Evolutionary conservation across 2,113 vertebrate genomes (phyloP).

Genomic region (Falco punctatus): DNA sequence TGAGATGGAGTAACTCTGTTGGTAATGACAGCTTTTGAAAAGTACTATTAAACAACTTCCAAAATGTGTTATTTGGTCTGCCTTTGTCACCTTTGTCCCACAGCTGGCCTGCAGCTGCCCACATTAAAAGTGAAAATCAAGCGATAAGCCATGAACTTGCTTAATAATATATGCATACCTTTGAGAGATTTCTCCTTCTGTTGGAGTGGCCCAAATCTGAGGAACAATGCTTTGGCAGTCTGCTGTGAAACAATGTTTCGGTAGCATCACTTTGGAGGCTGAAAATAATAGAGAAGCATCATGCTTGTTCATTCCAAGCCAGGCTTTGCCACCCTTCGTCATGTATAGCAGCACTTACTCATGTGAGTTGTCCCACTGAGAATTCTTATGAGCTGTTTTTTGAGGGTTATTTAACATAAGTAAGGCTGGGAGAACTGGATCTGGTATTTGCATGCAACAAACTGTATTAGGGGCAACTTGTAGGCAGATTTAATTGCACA

Average conservation of each 20-base stretch:
- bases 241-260: not conserved
- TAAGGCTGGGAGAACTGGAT: slow-evolving; percentile 42
- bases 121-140: not conserved
- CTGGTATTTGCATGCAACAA: slow-evolving; percentile 21
- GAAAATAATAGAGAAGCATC: not conserved
- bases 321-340: not conserved
- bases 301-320: not conserved
- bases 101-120: not conserved
- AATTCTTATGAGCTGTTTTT: slow-evolving; percentile 22
- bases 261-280: not conserved
- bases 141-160: slow-evolving; percentile 29
- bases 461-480: slow-evolving; percentile 30
- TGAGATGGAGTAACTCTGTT: not conserved
- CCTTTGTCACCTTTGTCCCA: slow-evolving; percentile 50
- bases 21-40: slow-evolving; percentile 35
- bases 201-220: not conserved
- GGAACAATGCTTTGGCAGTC: not conserved
- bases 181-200: slow-evolving; percentile 19
- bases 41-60: slow-evolving; percentile 42
- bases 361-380: not conserved
- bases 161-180: not conserved
- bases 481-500: slow-evolving; percentile 22
- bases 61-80: slow-evolving; percentile 41
- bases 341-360: not conserved
- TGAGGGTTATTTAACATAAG: slow-evolving; percentile 44